A percentile compares a stretch with the other conserved stretches of the same genome.
These are phyloP conservation scores for Acanthoscelides obtectus DNA, from an alignment of 2,888 invertebrate genomes.

Conservation along the genomic window DNA sequence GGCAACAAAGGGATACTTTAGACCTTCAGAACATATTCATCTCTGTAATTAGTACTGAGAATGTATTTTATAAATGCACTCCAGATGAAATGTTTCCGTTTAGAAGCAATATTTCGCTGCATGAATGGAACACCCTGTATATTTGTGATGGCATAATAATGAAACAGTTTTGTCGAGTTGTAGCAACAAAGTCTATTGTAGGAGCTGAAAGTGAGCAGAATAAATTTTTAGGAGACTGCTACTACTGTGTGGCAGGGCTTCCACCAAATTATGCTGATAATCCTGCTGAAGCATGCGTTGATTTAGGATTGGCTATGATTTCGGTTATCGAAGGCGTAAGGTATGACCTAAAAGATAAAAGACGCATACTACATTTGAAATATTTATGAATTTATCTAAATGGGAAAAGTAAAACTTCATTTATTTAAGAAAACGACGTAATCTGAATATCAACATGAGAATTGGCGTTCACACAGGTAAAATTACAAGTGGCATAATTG, in stretches of 20 bases:
- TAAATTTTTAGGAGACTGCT: conserved; percentile 94
- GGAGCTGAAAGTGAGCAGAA: conserved; percentile 73
- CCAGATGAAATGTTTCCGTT: no score
- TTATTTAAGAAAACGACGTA: conserved; percentile 62
- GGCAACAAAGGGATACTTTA: no score
- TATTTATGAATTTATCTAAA: background rate
- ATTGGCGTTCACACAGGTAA: conserved; percentile 93
- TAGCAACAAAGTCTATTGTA: no score
- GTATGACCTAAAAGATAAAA: conserved; percentile 41
- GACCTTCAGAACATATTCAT: no score
- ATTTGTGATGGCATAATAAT: no score
- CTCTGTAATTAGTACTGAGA: no score
- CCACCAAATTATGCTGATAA: conserved; percentile 63
- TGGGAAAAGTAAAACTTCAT: conserved; percentile 35
- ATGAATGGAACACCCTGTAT: no score
- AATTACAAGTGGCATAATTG: conserved; percentile 87
- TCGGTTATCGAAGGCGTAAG: conserved; percentile 79
- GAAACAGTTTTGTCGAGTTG: no score
- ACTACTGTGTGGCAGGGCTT: conserved; percentile 87
- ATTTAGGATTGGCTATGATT: conserved; percentile 90
- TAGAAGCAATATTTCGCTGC: no score
- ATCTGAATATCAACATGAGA: conserved; percentile 89
- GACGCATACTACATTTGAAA: background rate
- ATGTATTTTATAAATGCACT: no score
- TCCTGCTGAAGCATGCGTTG: conserved; percentile 88